Base-by-base conservation (phyloP, 2,797 vertebrate genomes). In the Chromis chromis region DNA sequence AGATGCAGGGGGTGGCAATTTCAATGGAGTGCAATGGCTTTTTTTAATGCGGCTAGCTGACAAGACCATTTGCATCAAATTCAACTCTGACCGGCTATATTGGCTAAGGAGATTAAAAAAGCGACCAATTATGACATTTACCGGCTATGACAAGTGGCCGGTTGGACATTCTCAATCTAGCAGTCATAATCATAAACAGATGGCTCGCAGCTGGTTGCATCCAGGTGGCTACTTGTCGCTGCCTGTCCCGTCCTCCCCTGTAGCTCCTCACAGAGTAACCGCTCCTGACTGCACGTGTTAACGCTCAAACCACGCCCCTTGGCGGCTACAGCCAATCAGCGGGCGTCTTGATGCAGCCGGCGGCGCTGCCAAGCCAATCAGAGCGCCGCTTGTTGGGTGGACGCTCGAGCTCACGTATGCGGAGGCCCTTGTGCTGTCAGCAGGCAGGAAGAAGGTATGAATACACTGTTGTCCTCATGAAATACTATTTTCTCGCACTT, bases 371-470 rank as follows among this genome's bases (percentile, higher is more conserved):
- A 48, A 4, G 65, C 92, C 9, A 93, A 93, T 93, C 91, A 63
- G 25, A 49, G 70, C 36, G 48, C 77, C 1, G 0, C 16, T 91
- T 92, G 67, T 89, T 93, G 70, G 3, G 6, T 13, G 3, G 64
- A 42, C 61, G 1, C 46, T n/a, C 16, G 2, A 11, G 58, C 4
- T 54, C 79, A 17, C 78, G 27, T 12, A 39, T 25, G 17, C 55
- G 0, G 59, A 78, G 87, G 84, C 76, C 86, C 76, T 52, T 70
- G 56, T 78, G 78, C 77, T 79, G 79, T 75, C 78, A 82, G 78
- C 78, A 83, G 65, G 58, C 66, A 72, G 22, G 61, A 78, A 93
- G 61, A 77, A 93, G 93, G 93, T 92, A 92, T 46, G 88, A 59
- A 70, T 33, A 22, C 52, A 3, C 33, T 73, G 42, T 69, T 27